Conservation (phyloP, 2,888 invertebrate genomes). For the Thymelicus acteon region DNA sequence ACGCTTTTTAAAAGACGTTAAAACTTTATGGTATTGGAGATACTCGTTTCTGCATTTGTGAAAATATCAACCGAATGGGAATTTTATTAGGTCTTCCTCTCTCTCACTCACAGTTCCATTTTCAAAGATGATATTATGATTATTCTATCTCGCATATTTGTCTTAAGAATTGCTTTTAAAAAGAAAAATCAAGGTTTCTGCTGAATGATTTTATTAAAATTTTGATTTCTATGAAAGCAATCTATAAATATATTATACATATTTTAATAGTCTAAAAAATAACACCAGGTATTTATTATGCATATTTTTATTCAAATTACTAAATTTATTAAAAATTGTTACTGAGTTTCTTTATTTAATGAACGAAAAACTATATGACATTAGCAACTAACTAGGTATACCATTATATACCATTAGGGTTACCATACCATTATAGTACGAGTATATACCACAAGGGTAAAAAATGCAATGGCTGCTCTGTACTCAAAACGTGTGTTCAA, state of each 20-base stretch:
- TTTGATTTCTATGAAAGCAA: background rate
- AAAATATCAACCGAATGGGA: conserved; percentile 30
- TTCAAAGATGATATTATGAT: conserved; percentile 1
- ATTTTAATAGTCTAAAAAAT: too few species aligned
- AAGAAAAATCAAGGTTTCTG: background rate
- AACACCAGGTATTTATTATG: too few species aligned
- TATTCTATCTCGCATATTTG: background rate
- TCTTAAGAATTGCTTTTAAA: conserved; percentile 1
- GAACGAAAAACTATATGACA: too few species aligned
- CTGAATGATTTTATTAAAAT: conserved; percentile 5
- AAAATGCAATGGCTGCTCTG: too few species aligned
- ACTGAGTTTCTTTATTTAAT: too few species aligned
- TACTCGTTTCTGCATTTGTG: conserved; percentile 20
- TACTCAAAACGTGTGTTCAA: too few species aligned
- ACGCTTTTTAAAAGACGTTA: conserved; percentile 29
- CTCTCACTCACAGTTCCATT: background rate
- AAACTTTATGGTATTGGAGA: conserved; percentile 26
- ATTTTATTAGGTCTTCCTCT: conserved; percentile 18
- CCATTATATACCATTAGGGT: too few species aligned
- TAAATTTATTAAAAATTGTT: too few species aligned
- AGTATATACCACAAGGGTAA: too few species aligned
- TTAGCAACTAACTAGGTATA: too few species aligned
- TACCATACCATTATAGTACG: too few species aligned
- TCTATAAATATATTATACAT: background rate
- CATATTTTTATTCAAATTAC: too few species aligned